phyloP scores from a whole-genome alignment of 2,797 vertebrate species.

The Microhierax caerulescens region DNA sequence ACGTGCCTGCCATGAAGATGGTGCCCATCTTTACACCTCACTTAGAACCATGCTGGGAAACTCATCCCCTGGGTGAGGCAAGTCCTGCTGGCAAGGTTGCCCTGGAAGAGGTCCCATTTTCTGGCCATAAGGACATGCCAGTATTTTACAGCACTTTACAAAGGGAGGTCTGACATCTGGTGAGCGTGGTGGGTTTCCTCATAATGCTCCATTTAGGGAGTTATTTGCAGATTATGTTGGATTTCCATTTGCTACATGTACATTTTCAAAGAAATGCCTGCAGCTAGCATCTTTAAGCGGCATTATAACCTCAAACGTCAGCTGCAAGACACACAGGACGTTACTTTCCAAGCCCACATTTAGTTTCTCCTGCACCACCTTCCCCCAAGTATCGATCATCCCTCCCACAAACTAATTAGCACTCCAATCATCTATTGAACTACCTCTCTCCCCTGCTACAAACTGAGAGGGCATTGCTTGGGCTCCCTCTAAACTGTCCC shows the following conservation, averaged over 20 bases:
- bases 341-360: not conserved
- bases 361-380: not conserved
- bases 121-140: not conserved
- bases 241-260: not conserved
- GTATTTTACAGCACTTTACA: not conserved
- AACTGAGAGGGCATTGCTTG: fast-evolving
- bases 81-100: not conserved
- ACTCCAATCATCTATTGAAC: not conserved
- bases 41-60: not conserved
- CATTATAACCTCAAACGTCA: not conserved
- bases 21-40: fast-evolving
- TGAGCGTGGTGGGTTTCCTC: not conserved
- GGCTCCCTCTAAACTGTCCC: not conserved
- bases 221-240: not conserved
- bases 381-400: not conserved
- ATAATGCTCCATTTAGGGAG: not conserved
- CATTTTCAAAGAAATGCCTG: not conserved
- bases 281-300: not conserved
- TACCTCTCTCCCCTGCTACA: not conserved
- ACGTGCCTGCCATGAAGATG: fast-evolving
- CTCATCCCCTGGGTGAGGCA: not conserved
- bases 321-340: not conserved
- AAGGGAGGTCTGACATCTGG: not conserved
- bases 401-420: not conserved
- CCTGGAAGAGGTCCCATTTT: not conserved